These are phyloP conservation scores for Pterostichus niger DNA, from an alignment of 2,888 invertebrate genomes.

Conservation along the genomic window DNA sequence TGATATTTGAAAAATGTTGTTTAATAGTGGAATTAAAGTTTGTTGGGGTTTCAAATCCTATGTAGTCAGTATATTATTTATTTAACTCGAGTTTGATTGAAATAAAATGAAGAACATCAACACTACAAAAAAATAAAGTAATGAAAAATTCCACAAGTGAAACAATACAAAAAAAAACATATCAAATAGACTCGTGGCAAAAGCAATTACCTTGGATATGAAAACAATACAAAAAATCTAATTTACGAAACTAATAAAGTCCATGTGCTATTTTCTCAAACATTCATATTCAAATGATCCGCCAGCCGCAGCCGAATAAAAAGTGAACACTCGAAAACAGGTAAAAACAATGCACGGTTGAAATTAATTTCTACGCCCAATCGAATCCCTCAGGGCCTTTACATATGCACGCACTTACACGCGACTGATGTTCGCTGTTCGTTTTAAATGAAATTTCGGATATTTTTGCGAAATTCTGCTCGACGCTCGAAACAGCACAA, in stretches of 20 bases:
- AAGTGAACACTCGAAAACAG: constrained; percentile 6
- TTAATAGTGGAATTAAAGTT: too few relatives aligned
- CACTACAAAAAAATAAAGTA: constrained; percentile 1
- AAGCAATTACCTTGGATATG: constrained; percentile 9
- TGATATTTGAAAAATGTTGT: too few relatives aligned
- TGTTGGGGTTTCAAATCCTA: too few relatives aligned
- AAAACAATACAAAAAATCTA: constrained; percentile 40
- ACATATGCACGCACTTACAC: constrained; percentile 43
- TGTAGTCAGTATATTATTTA: too few relatives aligned
- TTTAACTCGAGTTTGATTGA: neutral
- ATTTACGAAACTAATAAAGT: constrained; percentile 32
- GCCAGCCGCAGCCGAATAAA: constrained; percentile 3
- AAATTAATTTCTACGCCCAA: constrained; percentile 42
- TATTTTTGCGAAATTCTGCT: constrained; percentile 28
- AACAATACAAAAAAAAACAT: neutral
- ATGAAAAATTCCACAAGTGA: constrained; percentile 15
- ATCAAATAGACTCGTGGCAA: constrained; percentile 9
- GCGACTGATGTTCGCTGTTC: neutral
- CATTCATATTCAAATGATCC: constrained; percentile 21
- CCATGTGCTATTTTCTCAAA: constrained; percentile 23
- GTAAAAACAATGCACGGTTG: constrained; percentile 24
- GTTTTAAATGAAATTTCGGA: constrained; percentile 28
- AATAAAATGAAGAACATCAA: neutral
- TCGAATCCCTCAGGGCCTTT: constrained; percentile 14
- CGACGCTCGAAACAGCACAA: neutral